Conservation (phyloP, 1,140 invertebrate genomes). For the Eumaeus atala region DNA sequence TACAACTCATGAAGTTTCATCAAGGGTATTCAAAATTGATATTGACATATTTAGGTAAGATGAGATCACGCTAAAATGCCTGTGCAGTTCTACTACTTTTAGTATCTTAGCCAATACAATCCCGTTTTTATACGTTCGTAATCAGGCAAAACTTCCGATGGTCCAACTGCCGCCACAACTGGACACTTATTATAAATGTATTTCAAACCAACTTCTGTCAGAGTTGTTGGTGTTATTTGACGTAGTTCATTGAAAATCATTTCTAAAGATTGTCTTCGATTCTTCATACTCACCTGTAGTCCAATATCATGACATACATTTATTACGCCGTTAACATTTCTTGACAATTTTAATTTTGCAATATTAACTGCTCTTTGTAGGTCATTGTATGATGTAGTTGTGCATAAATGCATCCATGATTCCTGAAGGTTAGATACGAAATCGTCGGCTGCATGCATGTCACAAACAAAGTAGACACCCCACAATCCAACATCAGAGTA, state of each 20-base stretch:
- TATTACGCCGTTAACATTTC: slow-evolving; percentile 83
- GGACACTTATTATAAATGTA: slow-evolving; percentile 84
- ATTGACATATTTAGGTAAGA: not conserved
- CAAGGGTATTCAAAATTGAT: no score
- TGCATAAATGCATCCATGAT: slow-evolving; percentile 60
- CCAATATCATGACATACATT: slow-evolving; percentile 89
- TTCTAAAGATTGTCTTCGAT: slow-evolving; percentile 77
- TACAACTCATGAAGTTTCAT: no score
- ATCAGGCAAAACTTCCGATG: slow-evolving; percentile 80
- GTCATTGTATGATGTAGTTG: slow-evolving; percentile 37
- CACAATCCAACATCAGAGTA: slow-evolving; percentile 63
- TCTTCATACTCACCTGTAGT: slow-evolving; percentile 84
- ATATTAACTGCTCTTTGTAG: slow-evolving; percentile 47
- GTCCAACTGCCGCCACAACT: slow-evolving; percentile 81
- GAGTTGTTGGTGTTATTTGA: slow-evolving; percentile 72
- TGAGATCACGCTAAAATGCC: not conserved
- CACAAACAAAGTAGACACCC: slow-evolving; percentile 62
- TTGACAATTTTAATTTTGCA: slow-evolving; percentile 69
- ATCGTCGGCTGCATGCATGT: slow-evolving; percentile 42
- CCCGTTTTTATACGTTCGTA: slow-evolving; percentile 78
- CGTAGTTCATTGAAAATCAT: slow-evolving; percentile 81
- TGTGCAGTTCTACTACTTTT: slow-evolving; percentile 11
- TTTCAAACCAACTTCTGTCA: slow-evolving; percentile 76
- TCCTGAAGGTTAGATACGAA: slow-evolving; percentile 48
- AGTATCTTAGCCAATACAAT: slow-evolving; percentile 78